Evolutionary conservation across 2,797 vertebrate genomes (phyloP), one percentile per base, ranked within the genome.

Genomic region (Typhlichthys eigenmanni): DNA sequence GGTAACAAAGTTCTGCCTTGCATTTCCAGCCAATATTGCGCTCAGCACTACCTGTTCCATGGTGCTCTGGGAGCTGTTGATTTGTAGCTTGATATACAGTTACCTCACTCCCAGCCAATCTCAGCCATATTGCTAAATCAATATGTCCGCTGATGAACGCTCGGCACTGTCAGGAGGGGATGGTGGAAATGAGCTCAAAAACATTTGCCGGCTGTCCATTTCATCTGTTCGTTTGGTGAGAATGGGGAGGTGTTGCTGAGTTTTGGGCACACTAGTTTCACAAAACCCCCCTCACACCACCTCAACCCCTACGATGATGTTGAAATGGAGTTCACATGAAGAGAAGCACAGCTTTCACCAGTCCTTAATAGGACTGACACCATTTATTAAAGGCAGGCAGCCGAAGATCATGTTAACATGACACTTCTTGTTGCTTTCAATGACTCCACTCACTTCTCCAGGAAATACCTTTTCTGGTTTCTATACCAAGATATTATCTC

Each of bases 121-220:
- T 92, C 78, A 48, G 62, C 60, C 72, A 59, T 83, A 91, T 88
- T 89, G 87, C 87, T 90, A 83, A 92, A 93, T 93, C 91, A 85
- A 92, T 93, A 89, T 12, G 62, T 52, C 71, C 56, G 51, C 81
- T 86, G 91, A 92, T 78, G 62, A 91, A 91, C 34, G 89, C 87
- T 63, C 81, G 68, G 32, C 50, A 60, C 56, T 85, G 91, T 90
- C 81, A 79, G 88, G 90, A 80, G 74, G 81, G 5, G 75, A 73
- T 73, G 82, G 85, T 78, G 59, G 89, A 89, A 92, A 89, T 90
- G 83, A 87, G 82, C 88, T 88, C 70, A 82, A 88, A 89, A 90
- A 82, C 88, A 86, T 90, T 90, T 86, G 76, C 82, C 70, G 68
- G 70, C 60, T 74, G 86, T 76, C 80, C 75, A 61, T 87, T 89